A percentile compares a stretch with the other conserved stretches of the same genome.
These are phyloP conservation scores for Dendrocincla tyrannina DNA, from an alignment of 2,797 vertebrate genomes.

Conservation along the genomic window DNA sequence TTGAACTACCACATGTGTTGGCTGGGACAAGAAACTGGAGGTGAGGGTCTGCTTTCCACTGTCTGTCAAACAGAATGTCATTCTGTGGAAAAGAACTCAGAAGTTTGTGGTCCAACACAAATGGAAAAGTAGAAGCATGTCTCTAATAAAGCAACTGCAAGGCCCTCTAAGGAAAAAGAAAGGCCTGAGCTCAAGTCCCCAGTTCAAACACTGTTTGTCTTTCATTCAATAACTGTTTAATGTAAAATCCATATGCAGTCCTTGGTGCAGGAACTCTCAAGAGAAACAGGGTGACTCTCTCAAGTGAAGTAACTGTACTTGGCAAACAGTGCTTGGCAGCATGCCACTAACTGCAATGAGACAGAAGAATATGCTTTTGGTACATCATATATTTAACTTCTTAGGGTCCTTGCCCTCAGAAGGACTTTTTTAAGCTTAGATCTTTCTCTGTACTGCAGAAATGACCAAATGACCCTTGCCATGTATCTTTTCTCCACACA, in stretches of 20 bases:
- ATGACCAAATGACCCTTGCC: not conserved
- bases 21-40: not conserved
- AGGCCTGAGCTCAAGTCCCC: not conserved
- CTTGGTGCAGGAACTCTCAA: conserved; percentile 58
- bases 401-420: conserved; percentile 48
- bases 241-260: conserved; percentile 62
- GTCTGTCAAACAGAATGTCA: not conserved
- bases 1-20: not conserved
- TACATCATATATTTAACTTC: conserved; percentile 45
- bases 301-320: conserved; percentile 65
- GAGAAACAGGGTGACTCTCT: conserved; percentile 63
- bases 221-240: conserved; percentile 52
- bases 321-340: conserved; percentile 56
- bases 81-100: not conserved
- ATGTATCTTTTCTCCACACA: not conserved
- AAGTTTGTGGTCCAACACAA: not conserved
- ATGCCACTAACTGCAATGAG: conserved; percentile 51
- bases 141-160: not conserved
- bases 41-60: not conserved
- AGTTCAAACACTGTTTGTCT: conserved; percentile 35
- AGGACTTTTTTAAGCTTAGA: conserved; percentile 6
- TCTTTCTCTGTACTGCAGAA: not conserved
- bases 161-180: not conserved
- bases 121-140: not conserved
- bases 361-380: conserved; percentile 45